Percentiles rank a stretch among this genome's conserved stretches.
Conservation (phyloP, 2,113 vertebrate genomes). For the Ranitomeya imitator region DNA sequence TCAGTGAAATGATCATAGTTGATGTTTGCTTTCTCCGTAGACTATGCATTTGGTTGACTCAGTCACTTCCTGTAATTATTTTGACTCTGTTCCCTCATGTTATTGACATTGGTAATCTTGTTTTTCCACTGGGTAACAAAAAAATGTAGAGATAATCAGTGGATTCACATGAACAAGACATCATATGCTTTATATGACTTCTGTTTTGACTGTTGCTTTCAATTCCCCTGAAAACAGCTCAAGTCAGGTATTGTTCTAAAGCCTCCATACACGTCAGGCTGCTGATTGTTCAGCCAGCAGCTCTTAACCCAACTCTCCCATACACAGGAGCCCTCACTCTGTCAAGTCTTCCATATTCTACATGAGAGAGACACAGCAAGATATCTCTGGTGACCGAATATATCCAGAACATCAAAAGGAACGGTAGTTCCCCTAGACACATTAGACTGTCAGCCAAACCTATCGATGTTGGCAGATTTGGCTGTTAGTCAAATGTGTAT, state of each 20-base stretch:
- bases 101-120: constrained; percentile 21
- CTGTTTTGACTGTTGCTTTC: not conserved
- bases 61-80: constrained; percentile 3
- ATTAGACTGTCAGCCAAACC: no score
- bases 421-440: no score
- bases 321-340: no score
- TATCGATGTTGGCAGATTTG: no score
- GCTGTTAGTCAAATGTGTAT: no score
- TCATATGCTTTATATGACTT: not conserved
- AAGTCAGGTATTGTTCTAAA: not conserved
- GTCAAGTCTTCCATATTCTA: no score
- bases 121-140: constrained; percentile 16
- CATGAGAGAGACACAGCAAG: no score
- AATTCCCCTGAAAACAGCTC: not conserved
- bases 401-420: no score
- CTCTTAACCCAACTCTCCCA: no score
- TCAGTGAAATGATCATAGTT: not conserved
- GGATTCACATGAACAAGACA: not conserved
- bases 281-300: no score
- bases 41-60: not conserved
- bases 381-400: no score
- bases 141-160: constrained; percentile 23
- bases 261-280: no score
- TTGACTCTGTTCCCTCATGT: not conserved
- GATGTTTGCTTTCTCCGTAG: constrained; percentile 12